Evolutionary conservation across 2,797 vertebrate species (phyloP).

Genomic region (Falco concolor): DNA sequence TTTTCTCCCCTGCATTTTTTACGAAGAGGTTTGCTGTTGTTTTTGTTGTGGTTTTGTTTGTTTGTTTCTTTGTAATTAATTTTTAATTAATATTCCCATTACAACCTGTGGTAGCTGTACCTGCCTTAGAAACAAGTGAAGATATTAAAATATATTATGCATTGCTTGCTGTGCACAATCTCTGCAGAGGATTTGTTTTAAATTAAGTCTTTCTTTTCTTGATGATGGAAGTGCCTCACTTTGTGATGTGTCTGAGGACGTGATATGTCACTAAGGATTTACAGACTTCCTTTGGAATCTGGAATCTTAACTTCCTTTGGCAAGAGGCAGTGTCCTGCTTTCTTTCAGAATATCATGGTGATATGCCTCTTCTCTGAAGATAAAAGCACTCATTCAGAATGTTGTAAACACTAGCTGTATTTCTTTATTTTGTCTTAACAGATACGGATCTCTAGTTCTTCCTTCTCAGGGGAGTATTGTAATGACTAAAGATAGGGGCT

Average conservation of each 20-base stretch:
- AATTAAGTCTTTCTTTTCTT: neutral
- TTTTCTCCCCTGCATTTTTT: neutral
- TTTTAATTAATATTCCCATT: conserved; percentile 15
- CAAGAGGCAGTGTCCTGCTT: neutral
- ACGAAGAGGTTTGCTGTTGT: neutral
- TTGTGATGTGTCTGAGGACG: neutral
- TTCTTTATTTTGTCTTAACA: neutral
- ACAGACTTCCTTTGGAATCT: neutral
- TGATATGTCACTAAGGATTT: neutral
- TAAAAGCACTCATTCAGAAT: neutral
- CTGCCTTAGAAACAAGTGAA: neutral
- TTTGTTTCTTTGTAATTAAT: neutral
- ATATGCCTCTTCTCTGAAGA: neutral
- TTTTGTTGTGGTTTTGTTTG: neutral
- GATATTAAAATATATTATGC: neutral
- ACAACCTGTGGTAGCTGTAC: neutral
- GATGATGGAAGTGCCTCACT: neutral
- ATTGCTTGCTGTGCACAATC: neutral
- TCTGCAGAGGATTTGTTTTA: neutral
- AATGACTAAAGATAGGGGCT: neutral
- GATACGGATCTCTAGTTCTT: neutral
- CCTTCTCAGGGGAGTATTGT: neutral
- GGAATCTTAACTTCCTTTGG: neutral
- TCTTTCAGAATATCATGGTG: neutral
- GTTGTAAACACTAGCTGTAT: neutral